Conservation (phyloP, 2,113 vertebrate species). For the Spea bombifrons region DNA sequence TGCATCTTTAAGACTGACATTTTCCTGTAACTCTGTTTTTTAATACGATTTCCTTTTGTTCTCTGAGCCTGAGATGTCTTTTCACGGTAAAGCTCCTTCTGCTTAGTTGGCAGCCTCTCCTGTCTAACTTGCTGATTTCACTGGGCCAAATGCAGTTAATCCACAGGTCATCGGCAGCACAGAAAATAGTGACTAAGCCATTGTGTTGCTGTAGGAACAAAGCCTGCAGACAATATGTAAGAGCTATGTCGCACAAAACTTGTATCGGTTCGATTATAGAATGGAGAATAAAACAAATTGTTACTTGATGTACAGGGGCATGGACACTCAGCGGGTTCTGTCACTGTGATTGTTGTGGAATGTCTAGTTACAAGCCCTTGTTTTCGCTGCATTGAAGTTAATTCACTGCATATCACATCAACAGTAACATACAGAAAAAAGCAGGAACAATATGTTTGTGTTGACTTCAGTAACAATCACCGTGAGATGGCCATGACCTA, state of each 20-base stretch:
- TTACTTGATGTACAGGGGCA: too few relatives aligned
- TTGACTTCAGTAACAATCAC: too few relatives aligned
- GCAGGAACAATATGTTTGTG: too few relatives aligned
- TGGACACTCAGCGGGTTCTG: too few relatives aligned
- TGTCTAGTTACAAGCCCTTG: too few relatives aligned
- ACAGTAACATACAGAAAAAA: too few relatives aligned
- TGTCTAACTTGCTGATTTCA: conserved; percentile 46
- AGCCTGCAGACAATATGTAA: conserved; percentile 37
- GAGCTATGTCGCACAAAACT: background rate
- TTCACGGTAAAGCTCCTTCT: conserved; percentile 51
- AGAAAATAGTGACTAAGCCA: conserved; percentile 49
- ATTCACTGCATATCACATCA: too few relatives aligned
- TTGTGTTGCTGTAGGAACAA: conserved; percentile 51
- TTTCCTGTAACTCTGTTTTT: conserved; percentile 29
- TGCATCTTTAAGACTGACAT: background rate
- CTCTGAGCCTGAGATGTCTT: conserved; percentile 43
- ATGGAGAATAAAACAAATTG: too few relatives aligned
- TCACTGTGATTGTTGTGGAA: too few relatives aligned
- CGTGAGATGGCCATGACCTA: too few relatives aligned
- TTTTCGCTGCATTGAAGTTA: too few relatives aligned
- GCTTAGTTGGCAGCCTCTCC: conserved; percentile 50
- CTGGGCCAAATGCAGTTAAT: conserved; percentile 51
- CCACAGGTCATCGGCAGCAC: conserved; percentile 51
- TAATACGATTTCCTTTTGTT: conserved; percentile 36
- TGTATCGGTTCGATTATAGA: too few relatives aligned